Evolutionary conservation across 2,113 vertebrate species (phyloP).

Genomic region (Empidonax alnorum): DNA sequence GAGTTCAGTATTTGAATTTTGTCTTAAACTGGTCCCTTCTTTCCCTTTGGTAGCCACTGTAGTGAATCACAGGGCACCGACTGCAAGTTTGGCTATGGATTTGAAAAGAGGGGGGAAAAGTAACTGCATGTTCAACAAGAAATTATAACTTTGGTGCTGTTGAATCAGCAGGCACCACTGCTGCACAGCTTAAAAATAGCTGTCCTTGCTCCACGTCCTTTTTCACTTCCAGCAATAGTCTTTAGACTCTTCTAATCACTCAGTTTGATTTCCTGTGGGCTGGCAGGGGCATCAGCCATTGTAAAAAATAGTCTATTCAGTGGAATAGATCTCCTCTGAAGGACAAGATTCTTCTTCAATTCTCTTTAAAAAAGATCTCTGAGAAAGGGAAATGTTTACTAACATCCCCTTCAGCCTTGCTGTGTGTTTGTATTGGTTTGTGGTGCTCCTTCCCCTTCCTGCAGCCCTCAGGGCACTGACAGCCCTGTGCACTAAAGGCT

Average conservation of each 20-base stretch:
- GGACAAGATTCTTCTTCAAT: not conserved
- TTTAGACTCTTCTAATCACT: slow-evolving; percentile 50
- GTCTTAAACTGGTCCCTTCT: not conserved
- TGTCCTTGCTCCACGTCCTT: slow-evolving; percentile 13
- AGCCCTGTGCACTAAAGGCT: not conserved
- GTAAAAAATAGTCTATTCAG: slow-evolving; percentile 16
- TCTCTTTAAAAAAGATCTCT: not conserved
- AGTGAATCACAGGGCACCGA: not conserved
- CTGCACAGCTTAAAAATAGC: slow-evolving; percentile 41
- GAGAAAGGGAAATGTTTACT: not conserved
- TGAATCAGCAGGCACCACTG: not conserved
- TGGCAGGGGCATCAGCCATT: slow-evolving; percentile 34
- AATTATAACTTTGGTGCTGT: not conserved
- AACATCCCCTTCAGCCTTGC: not conserved
- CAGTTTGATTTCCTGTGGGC: slow-evolving; percentile 26
- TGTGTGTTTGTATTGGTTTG: not conserved
- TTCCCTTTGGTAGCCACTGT: not conserved
- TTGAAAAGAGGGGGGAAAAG: not conserved
- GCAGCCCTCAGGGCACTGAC: not conserved
- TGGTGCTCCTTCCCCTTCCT: not conserved
- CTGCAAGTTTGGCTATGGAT: not conserved
- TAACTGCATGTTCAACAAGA: not conserved
- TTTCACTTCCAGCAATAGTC: slow-evolving; percentile 29
- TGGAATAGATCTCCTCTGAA: slow-evolving; percentile 36
- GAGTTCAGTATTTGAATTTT: not conserved